Evolutionary conservation across 2,797 vertebrate species (phyloP).

Genomic region (Scarus forsteni): DNA sequence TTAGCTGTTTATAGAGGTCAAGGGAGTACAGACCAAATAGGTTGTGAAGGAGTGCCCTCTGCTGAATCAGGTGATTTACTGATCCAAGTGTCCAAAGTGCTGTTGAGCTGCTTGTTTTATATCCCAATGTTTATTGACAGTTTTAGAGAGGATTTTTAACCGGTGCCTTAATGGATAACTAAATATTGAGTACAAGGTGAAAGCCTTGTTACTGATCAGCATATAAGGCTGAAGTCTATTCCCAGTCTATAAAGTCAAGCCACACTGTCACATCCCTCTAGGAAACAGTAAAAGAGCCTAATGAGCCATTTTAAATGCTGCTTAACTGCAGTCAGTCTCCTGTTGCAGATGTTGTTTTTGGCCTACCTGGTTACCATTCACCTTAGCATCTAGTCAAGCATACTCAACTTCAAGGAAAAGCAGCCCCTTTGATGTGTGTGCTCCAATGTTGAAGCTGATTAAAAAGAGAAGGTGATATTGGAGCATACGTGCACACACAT

Average conservation of each 20-base stretch:
- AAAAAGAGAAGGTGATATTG: conserved; percentile 50
- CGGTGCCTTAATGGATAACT: no score
- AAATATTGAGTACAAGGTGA: no score
- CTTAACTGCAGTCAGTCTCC: conserved; percentile 59
- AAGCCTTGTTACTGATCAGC: no score
- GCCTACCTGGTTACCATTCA: conserved; percentile 64
- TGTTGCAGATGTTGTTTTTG: conserved; percentile 52
- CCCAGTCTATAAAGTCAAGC: conserved; percentile 39
- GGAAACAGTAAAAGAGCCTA: conserved; percentile 48
- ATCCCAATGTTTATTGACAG: no score
- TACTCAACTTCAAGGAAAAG: conserved; percentile 58
- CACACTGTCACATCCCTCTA: conserved; percentile 23
- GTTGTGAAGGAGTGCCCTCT: no score
- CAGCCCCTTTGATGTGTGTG: conserved; percentile 57
- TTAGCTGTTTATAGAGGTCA: no score
- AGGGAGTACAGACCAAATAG: no score
- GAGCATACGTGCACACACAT: conserved; percentile 32
- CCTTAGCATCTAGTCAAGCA: conserved; percentile 51
- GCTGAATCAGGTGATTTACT: no score
- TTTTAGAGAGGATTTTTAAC: no score
- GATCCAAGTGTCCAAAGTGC: no score
- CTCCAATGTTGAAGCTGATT: conserved; percentile 56
- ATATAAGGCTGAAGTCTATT: not conserved
- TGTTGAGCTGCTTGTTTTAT: no score
- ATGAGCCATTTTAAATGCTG: conserved; percentile 57